Evolutionary conservation across 2,113 vertebrate species (phyloP).

Genomic region (Nematolebias whitei): DNA sequence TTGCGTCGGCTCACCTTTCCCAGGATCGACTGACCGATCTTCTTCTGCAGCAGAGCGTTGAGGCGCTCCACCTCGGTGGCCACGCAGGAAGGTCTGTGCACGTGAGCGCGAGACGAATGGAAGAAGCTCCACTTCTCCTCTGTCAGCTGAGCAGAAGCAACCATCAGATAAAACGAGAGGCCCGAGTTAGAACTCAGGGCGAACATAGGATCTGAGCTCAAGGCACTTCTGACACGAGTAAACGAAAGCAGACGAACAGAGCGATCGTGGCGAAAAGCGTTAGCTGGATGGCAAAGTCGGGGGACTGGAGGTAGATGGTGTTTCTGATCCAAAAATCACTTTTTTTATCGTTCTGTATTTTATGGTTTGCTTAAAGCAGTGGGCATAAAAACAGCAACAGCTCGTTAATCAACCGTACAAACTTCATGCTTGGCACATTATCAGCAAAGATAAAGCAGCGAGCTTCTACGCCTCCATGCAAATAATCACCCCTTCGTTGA

Average conservation of each 20-base stretch:
- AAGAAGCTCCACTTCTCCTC: slow-evolving; percentile 94
- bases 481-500: slow-evolving; percentile 72
- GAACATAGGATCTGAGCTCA: not conserved
- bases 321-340: slow-evolving; percentile 29
- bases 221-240: slow-evolving; percentile 22
- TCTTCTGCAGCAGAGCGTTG: slow-evolving; percentile 85
- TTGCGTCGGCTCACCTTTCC: slow-evolving; percentile 86
- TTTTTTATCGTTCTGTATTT: not conserved
- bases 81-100: slow-evolving; percentile 90
- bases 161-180: not conserved
- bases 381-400: not conserved
- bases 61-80: slow-evolving; percentile 93
- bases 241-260: not conserved
- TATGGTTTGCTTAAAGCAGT: not conserved
- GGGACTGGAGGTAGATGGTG: slow-evolving; percentile 56
- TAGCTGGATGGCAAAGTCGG: not conserved
- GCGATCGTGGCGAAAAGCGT: not conserved
- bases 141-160: slow-evolving; percentile 76
- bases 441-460: not conserved
- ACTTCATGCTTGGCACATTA: slow-evolving; percentile 1
- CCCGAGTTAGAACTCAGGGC: too few relatives aligned
- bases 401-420: not conserved
- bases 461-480: slow-evolving; percentile 56
- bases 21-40: slow-evolving; percentile 92
- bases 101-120: slow-evolving; percentile 88